phyloP scores from a whole-genome alignment of 2,113 vertebrate genomes.

The Anoura caudifer region DNA sequence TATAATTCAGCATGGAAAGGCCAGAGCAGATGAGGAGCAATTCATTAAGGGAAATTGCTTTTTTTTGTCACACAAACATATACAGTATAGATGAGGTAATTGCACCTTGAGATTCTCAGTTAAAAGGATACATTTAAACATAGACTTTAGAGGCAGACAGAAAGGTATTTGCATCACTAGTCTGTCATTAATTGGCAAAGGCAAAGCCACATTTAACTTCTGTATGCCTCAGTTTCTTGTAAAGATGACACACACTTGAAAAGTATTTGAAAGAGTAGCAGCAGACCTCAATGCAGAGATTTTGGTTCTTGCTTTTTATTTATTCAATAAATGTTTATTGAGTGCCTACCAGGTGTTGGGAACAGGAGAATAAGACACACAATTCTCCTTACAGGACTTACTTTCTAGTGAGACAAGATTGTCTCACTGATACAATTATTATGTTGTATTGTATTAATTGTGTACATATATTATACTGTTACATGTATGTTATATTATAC shows the following conservation, averaged over 20 bases:
- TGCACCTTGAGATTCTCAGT: neutral
- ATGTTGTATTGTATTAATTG: no score
- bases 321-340: neutral
- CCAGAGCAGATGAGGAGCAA: neutral
- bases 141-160: neutral
- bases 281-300: neutral
- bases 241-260: neutral
- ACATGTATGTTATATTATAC: no score
- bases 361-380: neutral
- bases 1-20: conserved; percentile 27
- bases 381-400: neutral
- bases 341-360: neutral
- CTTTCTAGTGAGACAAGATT: neutral
- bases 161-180: neutral
- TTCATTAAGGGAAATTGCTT: neutral
- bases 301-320: neutral
- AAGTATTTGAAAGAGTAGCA: neutral
- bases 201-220: neutral
- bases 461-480: no score
- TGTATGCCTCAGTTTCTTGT: neutral
- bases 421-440: no score
- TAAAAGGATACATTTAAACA: conserved; percentile 19
- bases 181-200: neutral
- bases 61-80: conserved; percentile 27
- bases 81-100: neutral